Conservation (phyloP, 2,888 invertebrate genomes). For the Deilephila elpenor region DNA sequence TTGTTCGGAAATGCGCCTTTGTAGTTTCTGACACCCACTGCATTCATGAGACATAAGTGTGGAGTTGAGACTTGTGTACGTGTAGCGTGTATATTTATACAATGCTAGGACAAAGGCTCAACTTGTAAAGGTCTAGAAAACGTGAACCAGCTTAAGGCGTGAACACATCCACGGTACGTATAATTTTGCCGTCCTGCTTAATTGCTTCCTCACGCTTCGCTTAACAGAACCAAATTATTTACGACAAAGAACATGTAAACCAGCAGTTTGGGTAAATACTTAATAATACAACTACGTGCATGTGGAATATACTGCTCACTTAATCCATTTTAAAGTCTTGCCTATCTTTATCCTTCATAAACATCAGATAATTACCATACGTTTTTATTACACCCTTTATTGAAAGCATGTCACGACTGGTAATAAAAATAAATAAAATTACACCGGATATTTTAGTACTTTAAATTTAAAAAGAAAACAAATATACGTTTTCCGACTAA, state of each 20-base stretch:
- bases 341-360: too few species aligned
- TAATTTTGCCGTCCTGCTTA: background rate
- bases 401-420: too few species aligned
- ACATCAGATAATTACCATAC: too few species aligned
- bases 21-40: too few species aligned
- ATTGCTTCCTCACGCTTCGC: constrained; percentile 6
- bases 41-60: too few species aligned
- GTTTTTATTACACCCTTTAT: too few species aligned
- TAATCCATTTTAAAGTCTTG: background rate
- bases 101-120: background rate
- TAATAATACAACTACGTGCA: background rate
- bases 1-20: too few species aligned
- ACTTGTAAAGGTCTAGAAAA: background rate
- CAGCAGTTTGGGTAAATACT: background rate
- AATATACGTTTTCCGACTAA: too few species aligned
- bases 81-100: background rate
- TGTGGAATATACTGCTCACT: background rate
- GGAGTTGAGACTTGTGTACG: too few species aligned
- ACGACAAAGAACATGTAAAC: background rate
- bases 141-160: background rate
- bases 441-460: too few species aligned
- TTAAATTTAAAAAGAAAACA: too few species aligned
- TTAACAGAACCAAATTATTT: background rate
- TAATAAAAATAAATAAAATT: too few species aligned
- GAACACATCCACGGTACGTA: background rate